Evolutionary conservation across 2,888 invertebrate genomes (phyloP), one percentile per base, ranked within the genome.

Genomic region (Parnassius mnemosyne): DNA sequence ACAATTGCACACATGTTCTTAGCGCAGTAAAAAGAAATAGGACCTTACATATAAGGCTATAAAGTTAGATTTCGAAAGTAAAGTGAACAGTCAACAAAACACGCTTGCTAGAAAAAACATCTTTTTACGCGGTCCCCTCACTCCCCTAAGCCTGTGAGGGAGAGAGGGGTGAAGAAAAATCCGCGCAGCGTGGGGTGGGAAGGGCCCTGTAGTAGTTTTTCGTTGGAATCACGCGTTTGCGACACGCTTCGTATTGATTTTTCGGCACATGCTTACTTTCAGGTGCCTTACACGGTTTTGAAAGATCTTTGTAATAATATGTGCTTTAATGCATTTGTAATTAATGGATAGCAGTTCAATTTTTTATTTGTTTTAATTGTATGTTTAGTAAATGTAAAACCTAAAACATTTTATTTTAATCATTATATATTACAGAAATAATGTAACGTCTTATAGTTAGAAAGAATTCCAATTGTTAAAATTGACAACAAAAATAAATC

Each of bases 241-340:
- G 89, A 90, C 89, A 89, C 82, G 85, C 80, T 80, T 65, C 62
- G 87, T 90, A 90, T 90, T 87, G 90, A 90, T 90, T 91, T 90
- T 89, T 76, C 76, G 79, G 83, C 85, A 87, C 87, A 89, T 83
- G 87, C 78, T 77, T 69, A 69, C 73, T 76, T 80, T 85, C 88
- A 90, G 90, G 89, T 89, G 79, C 70, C 64, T 66, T 65, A 65
- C 68, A 66, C 73, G 75, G 67, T 69, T 76, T 77, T 76, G 78
- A 52, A 61, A 57, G 52, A 46, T 20, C 47, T 12, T 25, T 42
- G 1, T 42, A 16, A 20, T 16, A 50, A 50, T 50, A 10, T 50
- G 20, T 50, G 13, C 50, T 50, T 34, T 34, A 34, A 34, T 1
- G 34, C 34, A 34, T 34, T 34, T 7, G 34, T 34, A 34, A 34